phyloP scores from a whole-genome alignment of 2,888 invertebrate species.

The Cinara cedri region DNA sequence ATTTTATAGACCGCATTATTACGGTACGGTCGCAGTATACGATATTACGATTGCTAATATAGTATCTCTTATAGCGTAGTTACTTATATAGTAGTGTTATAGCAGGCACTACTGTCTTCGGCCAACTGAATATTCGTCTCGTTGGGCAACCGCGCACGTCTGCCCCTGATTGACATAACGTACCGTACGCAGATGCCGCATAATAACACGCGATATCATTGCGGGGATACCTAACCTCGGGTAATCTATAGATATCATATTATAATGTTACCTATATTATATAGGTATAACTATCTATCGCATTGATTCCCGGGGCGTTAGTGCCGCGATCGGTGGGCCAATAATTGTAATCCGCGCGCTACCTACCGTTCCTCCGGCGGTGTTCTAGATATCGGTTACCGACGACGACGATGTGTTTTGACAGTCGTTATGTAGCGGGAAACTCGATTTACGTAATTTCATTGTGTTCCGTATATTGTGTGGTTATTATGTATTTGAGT shows the following conservation, averaged over 20 bases:
- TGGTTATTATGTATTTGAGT: neutral
- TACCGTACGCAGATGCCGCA: neutral
- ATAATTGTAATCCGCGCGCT: slow-evolving; percentile 12
- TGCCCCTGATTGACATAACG: slow-evolving; percentile 19
- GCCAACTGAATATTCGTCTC: slow-evolving; percentile 22
- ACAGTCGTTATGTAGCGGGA: neutral
- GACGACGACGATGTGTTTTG: neutral
- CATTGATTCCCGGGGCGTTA: slow-evolving; percentile 8
- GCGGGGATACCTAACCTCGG: no score
- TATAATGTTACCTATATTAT: neutral
- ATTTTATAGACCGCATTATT: neutral
- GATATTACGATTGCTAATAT: no score
- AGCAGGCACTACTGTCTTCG: neutral
- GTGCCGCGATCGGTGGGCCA: neutral
- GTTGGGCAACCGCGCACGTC: neutral
- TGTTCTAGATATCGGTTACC: slow-evolving; percentile 29
- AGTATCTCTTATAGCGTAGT: no score
- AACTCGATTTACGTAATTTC: neutral
- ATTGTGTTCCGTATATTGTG: neutral
- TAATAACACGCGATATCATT: no score
- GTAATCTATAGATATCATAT: no score
- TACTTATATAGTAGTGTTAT: no score
- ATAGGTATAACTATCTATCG: neutral
- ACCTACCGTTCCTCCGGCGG: slow-evolving; percentile 16
- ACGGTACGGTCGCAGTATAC: no score